These are phyloP conservation scores for Toxostoma redivivum DNA, from an alignment of 2,113 vertebrate genomes.

Conservation along the genomic window DNA sequence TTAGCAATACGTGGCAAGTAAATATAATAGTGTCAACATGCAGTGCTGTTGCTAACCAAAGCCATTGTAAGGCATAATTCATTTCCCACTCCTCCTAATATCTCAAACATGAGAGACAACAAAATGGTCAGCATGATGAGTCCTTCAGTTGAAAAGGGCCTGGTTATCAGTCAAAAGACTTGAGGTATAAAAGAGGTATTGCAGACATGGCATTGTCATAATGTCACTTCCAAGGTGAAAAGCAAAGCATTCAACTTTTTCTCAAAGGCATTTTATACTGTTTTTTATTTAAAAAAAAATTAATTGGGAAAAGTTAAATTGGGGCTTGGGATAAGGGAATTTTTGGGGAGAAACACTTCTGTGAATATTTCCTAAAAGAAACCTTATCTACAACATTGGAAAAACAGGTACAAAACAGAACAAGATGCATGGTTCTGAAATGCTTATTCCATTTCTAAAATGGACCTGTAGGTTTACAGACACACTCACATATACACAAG, in stretches of 20 bases:
- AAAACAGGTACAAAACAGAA: background rate
- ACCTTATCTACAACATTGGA: background rate
- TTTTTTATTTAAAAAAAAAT: rapidly evolving
- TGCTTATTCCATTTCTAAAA: background rate
- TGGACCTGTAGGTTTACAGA: background rate
- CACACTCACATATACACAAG: background rate
- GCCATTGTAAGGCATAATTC: background rate
- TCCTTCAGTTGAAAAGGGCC: background rate
- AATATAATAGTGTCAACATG: background rate
- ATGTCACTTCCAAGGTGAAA: background rate
- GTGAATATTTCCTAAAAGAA: background rate
- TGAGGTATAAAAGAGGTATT: background rate
- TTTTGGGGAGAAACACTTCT: background rate
- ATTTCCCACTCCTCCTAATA: background rate
- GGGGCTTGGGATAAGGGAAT: background rate
- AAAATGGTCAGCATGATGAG: background rate
- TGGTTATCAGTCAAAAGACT: background rate
- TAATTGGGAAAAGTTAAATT: background rate
- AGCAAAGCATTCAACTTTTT: background rate
- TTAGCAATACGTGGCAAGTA: background rate
- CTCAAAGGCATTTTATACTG: background rate
- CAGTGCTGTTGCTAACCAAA: background rate
- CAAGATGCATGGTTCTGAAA: background rate
- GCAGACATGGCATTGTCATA: background rate
- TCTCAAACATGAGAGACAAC: background rate